Base-by-base conservation (phyloP, 2,113 vertebrate species). In the Falcunculus frontatus region DNA sequence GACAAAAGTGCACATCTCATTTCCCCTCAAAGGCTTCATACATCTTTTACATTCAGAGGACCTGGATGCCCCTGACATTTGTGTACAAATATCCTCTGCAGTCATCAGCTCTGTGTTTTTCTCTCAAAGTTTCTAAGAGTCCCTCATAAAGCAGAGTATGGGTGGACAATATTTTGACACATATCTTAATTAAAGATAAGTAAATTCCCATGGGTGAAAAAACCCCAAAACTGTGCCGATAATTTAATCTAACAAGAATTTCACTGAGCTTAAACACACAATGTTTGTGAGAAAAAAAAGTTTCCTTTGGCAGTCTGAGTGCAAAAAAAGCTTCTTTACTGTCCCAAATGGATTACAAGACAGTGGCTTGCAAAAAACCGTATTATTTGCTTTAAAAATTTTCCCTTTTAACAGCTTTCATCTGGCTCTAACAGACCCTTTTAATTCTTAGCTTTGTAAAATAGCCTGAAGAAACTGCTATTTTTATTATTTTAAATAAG, bases 401-500 rank as follows among this genome's bases (percentile, higher is more conserved):
- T 73, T 84, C 23, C 16, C 10, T 67, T 91, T 84, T 60, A 72
- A 56, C 55, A 49, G 13, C 33, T 87, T 87, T 81, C 68, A 78
- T 89, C 33, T 75, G 20, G 3, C 14, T 79, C 39, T 72, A 84
- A 60, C 26, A 89, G 49, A 59, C 2, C 3, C 5, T 68, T 82
- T 68, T 59, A 37, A 75, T 59, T 27, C 6, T 69, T 49, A 86
- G n/a, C 13, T 89, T 67, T 84, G 30, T 80, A 73, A 95, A 86
- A 83, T 16, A 80, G 15, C 46, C 35, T 72, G 68, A 87, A 89
- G 33, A 44, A 96, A 50, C 30, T 75, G 21, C 7, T 81, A 5
- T 29, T 93, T 81, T 93, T 55, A 44, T 17, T 82, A 10, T 74
- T 88, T 82, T 19, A 64, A 89, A 67, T 35, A 67, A 50, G 33